Percentiles rank a stretch among this genome's conserved stretches.
These are phyloP conservation scores for Plecturocebus donacophilus DNA, from an alignment of 2,113 vertebrate genomes.

Conservation along the genomic window DNA sequence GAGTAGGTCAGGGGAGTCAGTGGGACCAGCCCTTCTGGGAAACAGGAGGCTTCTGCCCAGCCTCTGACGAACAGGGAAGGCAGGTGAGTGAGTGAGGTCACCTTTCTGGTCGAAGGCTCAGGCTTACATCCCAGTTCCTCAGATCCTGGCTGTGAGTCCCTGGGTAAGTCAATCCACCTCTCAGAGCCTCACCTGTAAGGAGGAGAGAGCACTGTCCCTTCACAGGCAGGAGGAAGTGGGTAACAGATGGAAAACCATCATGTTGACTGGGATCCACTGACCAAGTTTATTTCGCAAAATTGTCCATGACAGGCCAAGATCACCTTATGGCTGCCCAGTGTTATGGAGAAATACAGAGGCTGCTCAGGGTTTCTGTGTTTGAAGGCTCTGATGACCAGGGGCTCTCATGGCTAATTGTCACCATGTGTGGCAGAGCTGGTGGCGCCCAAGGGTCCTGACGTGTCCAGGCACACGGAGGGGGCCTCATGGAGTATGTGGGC, in stretches of 20 bases:
- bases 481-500: too few species aligned
- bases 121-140: neutral
- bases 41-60: neutral
- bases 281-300: neutral
- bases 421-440: too few species aligned
- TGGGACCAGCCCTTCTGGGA: neutral
- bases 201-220: neutral
- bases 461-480: neutral
- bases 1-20: neutral
- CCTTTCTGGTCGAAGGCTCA: neutral
- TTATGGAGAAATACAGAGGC: neutral
- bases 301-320: neutral
- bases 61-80: neutral
- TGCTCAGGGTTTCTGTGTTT: neutral
- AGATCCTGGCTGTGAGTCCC: neutral
- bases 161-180: neutral
- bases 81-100: neutral
- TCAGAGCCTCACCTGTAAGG: neutral
- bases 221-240: neutral
- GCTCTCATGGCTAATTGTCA: neutral
- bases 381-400: neutral
- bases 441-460: neutral
- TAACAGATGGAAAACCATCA: neutral
- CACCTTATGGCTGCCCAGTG: neutral
- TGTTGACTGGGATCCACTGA: neutral